Evolutionary conservation across 2,888 invertebrate species (phyloP).

Genomic region (Aphrophora alni): DNA sequence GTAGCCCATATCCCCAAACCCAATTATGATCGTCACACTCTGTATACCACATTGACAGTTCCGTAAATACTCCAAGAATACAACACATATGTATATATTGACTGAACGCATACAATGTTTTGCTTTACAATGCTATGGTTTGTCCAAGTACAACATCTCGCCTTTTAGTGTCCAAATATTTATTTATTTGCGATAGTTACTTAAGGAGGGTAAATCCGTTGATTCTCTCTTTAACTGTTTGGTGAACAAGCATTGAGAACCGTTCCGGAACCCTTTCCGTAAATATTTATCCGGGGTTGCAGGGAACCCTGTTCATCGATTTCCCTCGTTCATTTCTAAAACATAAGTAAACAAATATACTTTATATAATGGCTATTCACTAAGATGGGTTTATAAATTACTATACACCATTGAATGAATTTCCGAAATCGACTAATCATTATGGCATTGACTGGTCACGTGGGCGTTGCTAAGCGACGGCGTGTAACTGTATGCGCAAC

Average conservation of each 20-base stretch:
- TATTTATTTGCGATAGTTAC: background rate
- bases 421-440: constrained; percentile 6
- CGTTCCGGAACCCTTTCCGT: background rate
- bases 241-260: background rate
- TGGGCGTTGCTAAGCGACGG: background rate
- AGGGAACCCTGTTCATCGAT: background rate
- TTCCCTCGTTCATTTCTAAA: background rate
- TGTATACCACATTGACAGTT: no score
- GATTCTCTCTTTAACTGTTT: constrained; percentile 6
- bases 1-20: no score
- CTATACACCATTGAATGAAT: background rate
- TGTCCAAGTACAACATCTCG: background rate
- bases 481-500: background rate
- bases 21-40: no score
- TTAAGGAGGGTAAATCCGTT: constrained; percentile 2
- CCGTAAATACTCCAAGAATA: no score
- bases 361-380: background rate
- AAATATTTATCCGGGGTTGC: background rate
- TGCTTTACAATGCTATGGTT: background rate
- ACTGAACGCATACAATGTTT: no score
- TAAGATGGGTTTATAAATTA: background rate
- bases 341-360: background rate
- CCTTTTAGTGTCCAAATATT: background rate
- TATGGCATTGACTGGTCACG: background rate
- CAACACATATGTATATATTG: no score